Conservation (phyloP, 2,888 invertebrate species). For the Tiliacea citrago region DNA sequence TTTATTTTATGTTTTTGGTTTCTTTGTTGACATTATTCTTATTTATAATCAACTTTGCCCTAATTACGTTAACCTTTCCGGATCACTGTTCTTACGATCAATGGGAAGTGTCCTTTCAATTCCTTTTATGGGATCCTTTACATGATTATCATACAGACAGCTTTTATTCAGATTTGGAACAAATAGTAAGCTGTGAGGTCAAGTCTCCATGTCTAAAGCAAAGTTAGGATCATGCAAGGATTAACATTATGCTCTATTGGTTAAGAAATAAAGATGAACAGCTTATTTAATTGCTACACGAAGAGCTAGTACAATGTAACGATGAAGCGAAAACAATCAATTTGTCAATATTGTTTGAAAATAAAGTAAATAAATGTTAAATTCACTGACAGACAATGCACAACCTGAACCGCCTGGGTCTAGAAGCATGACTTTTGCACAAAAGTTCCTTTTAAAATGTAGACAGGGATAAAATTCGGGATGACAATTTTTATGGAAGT, state of each 20-base stretch:
- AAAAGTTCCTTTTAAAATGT: background rate
- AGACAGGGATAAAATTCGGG: background rate
- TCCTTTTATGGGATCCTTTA: background rate
- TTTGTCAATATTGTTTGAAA: conserved; percentile 2
- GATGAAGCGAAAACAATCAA: background rate
- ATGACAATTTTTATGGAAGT: background rate
- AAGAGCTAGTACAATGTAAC: conserved; percentile 7
- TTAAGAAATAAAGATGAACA: conserved; percentile 10
- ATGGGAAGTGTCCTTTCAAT: background rate
- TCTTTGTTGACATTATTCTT: background rate
- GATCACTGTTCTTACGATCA: background rate
- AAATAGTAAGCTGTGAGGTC: conserved; percentile 20
- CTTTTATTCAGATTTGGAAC: conserved; percentile 10
- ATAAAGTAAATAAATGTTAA: background rate
- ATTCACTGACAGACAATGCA: background rate
- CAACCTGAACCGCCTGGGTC: background rate
- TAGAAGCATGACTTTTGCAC: too few species aligned
- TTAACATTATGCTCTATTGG: conserved; percentile 8
- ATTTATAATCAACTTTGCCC: background rate
- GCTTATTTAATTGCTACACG: conserved; percentile 1
- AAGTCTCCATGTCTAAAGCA: background rate
- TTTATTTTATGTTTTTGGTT: background rate
- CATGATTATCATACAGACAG: background rate
- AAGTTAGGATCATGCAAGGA: conserved; percentile 31
- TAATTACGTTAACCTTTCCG: background rate